Conservation (phyloP, 2,888 invertebrate genomes). For the Quadriops clusia region DNA sequence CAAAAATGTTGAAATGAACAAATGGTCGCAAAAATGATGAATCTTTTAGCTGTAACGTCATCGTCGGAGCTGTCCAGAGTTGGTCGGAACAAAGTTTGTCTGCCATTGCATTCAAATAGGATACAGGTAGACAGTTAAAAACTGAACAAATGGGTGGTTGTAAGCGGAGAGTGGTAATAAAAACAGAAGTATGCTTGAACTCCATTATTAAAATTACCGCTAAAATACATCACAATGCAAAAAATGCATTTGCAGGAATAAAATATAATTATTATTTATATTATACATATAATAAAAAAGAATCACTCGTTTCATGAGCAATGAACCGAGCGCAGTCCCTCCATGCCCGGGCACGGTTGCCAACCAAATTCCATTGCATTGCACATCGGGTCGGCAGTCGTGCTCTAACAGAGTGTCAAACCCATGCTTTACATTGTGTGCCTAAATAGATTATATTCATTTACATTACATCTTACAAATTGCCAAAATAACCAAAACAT, state of each 20-base stretch:
- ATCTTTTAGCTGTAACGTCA: constrained; percentile 33
- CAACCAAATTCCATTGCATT: constrained; percentile 6
- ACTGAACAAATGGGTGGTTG: too few species aligned
- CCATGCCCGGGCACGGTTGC: constrained; percentile 25
- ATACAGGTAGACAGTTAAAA: too few species aligned
- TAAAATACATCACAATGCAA: constrained; percentile 57
- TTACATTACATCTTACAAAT: too few species aligned
- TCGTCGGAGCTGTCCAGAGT: constrained; percentile 24
- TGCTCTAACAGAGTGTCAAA: constrained; percentile 28
- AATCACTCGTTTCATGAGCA: constrained; percentile 33
- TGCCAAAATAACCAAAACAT: too few species aligned
- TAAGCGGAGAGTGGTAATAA: too few species aligned
- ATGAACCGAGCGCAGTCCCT: constrained; percentile 32
- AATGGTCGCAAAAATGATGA: constrained; percentile 29
- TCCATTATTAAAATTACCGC: constrained; percentile 40
- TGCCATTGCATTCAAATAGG: too few species aligned
- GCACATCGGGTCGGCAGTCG: constrained; percentile 11
- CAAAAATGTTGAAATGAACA: constrained; percentile 12
- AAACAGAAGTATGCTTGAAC: constrained; percentile 36
- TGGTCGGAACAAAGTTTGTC: too few species aligned
- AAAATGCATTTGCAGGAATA: constrained; percentile 70
- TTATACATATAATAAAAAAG: constrained; percentile 36
- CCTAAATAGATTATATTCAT: constrained; percentile 18
- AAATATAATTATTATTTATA: constrained; percentile 63
- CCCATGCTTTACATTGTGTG: constrained; percentile 25